phyloP scores from a whole-genome alignment of 2,113 vertebrate species.

The Coryphaenoides rupestris region DNA sequence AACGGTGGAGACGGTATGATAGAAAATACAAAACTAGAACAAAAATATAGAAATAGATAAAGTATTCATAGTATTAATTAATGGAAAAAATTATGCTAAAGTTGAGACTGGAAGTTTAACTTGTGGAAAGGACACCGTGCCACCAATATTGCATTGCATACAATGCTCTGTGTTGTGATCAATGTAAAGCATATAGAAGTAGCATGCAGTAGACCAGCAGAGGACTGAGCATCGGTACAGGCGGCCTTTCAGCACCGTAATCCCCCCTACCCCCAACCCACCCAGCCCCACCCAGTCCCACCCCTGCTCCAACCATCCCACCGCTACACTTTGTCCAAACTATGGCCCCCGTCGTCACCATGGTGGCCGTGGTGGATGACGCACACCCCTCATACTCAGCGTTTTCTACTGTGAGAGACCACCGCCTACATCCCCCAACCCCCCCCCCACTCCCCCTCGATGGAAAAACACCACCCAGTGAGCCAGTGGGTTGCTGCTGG shows the following conservation, averaged over 20 bases:
- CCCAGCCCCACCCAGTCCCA: too few species aligned
- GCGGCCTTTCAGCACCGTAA: conserved; percentile 3
- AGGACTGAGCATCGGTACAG: conserved; percentile 9
- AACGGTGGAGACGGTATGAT: too few species aligned
- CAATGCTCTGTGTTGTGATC: too few species aligned
- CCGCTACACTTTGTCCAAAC: conserved; percentile 21
- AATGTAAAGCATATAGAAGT: neutral
- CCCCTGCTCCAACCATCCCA: conserved; percentile 36
- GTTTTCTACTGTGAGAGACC: conserved; percentile 43
- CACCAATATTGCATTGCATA: too few species aligned
- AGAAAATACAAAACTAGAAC: too few species aligned
- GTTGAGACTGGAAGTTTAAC: too few species aligned
- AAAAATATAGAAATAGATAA: too few species aligned
- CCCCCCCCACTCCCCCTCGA: conserved; percentile 12
- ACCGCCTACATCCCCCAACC: too few species aligned
- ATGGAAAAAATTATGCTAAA: too few species aligned
- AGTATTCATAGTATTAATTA: too few species aligned
- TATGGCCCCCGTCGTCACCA: conserved; percentile 29
- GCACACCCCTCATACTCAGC: conserved; percentile 54
- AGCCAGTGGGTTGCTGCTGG: conserved; percentile 51
- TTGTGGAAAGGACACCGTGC: too few species aligned
- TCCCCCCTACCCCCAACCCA: neutral
- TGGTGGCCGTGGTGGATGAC: conserved; percentile 31
- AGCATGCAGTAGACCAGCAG: conserved; percentile 7
- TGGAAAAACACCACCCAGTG: conserved; percentile 42